Percentiles rank a stretch among this genome's conserved stretches.
Conservation (phyloP, 2,888 invertebrate species). For the Sclerodermus sp. region DNA sequence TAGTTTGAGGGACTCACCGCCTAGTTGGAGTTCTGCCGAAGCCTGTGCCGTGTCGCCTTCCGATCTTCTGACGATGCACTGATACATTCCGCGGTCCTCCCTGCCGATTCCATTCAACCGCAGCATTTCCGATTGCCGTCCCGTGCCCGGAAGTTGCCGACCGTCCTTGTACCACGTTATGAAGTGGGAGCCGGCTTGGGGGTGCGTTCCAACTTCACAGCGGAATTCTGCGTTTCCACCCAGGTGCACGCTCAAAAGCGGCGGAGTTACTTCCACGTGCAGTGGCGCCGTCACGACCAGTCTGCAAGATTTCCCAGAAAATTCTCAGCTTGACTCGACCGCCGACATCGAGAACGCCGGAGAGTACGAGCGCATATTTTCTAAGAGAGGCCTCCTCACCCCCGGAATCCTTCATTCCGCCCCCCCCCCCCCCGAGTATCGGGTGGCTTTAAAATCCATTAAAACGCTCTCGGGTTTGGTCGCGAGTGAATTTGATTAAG, state of each 20-base stretch:
- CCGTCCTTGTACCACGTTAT: conserved; percentile 72
- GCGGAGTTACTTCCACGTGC: conserved; percentile 69
- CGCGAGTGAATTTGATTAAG: background rate
- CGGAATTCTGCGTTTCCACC: conserved; percentile 75
- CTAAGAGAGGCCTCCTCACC: too few relatives aligned
- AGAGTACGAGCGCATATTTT: too few relatives aligned
- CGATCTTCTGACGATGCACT: conserved; percentile 71
- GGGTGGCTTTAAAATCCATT: too few relatives aligned
- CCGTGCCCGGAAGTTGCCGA: conserved; percentile 67
- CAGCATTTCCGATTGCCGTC: conserved; percentile 67
- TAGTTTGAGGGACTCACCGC: conserved; percentile 61
- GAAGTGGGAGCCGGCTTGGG: conserved; percentile 61
- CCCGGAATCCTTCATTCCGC: too few relatives aligned
- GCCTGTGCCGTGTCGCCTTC: conserved; percentile 78
- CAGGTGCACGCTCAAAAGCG: conserved; percentile 71
- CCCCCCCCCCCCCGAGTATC: too few relatives aligned
- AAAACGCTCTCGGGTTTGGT: too few relatives aligned
- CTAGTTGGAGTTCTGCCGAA: conserved; percentile 72
- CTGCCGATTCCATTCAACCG: conserved; percentile 69
- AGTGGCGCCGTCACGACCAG: conserved; percentile 69
- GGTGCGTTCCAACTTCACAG: conserved; percentile 52
- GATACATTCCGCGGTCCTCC: conserved; percentile 77
- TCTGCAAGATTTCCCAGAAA: conserved; percentile 39
- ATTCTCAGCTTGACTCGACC: too few relatives aligned
- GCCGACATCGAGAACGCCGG: too few relatives aligned